Conservation (phyloP, 2,113 vertebrate species). For the Onychostruthus taczanowskii region DNA sequence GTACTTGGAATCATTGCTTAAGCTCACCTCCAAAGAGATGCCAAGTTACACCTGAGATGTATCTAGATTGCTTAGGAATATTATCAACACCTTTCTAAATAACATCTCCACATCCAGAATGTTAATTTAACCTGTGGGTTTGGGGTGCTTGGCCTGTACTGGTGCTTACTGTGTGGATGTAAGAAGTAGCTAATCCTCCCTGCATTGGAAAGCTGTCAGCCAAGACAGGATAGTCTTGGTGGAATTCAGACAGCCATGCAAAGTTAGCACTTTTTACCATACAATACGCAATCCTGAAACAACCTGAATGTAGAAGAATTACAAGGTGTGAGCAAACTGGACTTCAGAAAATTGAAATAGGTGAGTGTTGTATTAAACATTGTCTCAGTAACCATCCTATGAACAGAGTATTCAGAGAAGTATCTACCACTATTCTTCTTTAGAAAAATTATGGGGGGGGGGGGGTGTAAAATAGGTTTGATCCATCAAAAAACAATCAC, state of each 20-base stretch:
- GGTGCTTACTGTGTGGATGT: neutral
- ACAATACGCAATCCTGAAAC: neutral
- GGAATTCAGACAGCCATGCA: neutral
- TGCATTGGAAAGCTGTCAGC: rapidly evolving
- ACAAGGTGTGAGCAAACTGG: neutral
- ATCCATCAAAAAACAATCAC: neutral
- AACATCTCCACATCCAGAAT: neutral
- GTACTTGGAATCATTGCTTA: neutral
- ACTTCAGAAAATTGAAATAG: neutral
- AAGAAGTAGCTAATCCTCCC: neutral
- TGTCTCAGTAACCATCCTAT: neutral
- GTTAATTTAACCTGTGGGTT: neutral
- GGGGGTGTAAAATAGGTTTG: neutral
- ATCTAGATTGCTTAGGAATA: neutral
- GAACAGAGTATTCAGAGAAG: neutral
- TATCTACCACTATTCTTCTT: neutral
- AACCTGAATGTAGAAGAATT: neutral
- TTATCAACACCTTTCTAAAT: neutral
- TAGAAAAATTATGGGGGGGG: neutral
- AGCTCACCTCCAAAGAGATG: neutral
- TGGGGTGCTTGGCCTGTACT: neutral
- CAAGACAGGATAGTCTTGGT: neutral
- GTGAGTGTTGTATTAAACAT: neutral
- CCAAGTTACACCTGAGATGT: rapidly evolving
- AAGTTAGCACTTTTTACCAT: neutral